These are phyloP conservation scores for Thymelicus sylvestris DNA, from an alignment of 2,888 invertebrate species.

Conservation along the genomic window DNA sequence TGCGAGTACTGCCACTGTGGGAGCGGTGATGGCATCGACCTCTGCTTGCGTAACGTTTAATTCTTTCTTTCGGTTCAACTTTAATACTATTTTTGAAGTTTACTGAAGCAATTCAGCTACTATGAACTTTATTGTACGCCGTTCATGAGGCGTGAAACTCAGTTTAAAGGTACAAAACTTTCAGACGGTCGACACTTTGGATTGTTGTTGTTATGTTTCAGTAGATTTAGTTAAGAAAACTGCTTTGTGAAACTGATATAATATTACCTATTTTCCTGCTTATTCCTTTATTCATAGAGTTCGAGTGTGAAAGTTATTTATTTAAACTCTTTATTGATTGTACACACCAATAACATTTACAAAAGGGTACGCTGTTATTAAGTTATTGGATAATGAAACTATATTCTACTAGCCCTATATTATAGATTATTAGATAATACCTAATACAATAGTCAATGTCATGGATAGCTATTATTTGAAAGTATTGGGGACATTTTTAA, in stretches of 20 bases:
- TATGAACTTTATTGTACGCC: constrained; percentile 16
- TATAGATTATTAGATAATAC: too few relatives aligned
- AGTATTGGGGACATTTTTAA: too few relatives aligned
- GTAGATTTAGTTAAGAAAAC: background rate
- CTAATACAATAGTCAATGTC: too few relatives aligned
- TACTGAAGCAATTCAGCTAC: constrained; percentile 2
- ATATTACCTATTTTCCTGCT: too few relatives aligned
- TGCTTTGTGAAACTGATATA: background rate
- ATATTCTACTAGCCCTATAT: too few relatives aligned
- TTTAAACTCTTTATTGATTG: too few relatives aligned
- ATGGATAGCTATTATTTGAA: too few relatives aligned
- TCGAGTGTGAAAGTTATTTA: too few relatives aligned
- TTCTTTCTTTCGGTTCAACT: constrained; percentile 40
- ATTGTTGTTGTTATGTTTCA: background rate
- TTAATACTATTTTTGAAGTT: constrained; percentile 13
- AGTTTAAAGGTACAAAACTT: background rate
- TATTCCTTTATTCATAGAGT: too few relatives aligned
- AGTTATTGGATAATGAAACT: too few relatives aligned
- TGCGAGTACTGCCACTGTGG: constrained; percentile 47
- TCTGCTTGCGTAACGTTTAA: constrained; percentile 62
- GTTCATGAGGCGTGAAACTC: constrained; percentile 4
- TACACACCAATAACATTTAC: too few relatives aligned
- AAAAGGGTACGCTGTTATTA: too few relatives aligned
- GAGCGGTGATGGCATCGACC: constrained; percentile 66
- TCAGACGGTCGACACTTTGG: background rate